Percentiles rank a stretch among this genome's conserved stretches.
phyloP scores from a whole-genome alignment of 2,797 vertebrate species.

The Argentina silus region DNA sequence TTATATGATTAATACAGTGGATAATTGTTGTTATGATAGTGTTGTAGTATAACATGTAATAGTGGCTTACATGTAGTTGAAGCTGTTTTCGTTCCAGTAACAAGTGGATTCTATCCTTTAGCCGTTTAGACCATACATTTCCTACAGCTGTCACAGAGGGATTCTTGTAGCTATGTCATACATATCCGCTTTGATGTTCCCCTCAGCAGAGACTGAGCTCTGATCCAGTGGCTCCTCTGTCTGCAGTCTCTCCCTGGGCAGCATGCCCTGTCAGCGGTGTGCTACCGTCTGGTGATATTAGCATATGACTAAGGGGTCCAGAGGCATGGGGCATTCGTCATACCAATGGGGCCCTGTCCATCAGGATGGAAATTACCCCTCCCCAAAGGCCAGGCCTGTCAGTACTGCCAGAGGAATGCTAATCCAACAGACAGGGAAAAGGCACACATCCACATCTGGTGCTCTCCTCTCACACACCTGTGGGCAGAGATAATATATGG shows the following conservation, averaged over 20 bases:
- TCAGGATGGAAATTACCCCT: constrained; percentile 45
- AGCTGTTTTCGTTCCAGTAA: background rate
- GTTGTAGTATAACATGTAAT: background rate
- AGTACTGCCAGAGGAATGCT: constrained; percentile 26
- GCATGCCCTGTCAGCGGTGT: constrained; percentile 23
- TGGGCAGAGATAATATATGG: constrained; percentile 15
- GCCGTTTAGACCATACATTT: constrained; percentile 28
- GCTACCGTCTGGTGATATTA: constrained; percentile 34
- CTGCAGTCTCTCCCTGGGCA: constrained; percentile 37
- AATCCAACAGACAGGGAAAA: constrained; percentile 24
- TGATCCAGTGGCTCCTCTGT: constrained; percentile 42
- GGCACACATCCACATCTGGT: constrained; percentile 8
- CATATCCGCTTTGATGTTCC: constrained; percentile 45
- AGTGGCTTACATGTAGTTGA: background rate
- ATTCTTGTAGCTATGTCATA: constrained; percentile 24
- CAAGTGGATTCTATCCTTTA: background rate
- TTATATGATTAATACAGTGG: too few species aligned
- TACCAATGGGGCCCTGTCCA: constrained; percentile 41
- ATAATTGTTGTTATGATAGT: background rate
- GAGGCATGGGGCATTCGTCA: constrained; percentile 47
- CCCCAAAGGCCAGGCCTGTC: constrained; percentile 30
- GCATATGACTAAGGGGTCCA: constrained; percentile 37
- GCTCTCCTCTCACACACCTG: constrained; percentile 20
- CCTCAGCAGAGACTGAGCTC: constrained; percentile 45
- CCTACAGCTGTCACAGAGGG: background rate